Base-by-base conservation (phyloP, 23 tunicate genomes). In the Trididemnum miniatum region DNA sequence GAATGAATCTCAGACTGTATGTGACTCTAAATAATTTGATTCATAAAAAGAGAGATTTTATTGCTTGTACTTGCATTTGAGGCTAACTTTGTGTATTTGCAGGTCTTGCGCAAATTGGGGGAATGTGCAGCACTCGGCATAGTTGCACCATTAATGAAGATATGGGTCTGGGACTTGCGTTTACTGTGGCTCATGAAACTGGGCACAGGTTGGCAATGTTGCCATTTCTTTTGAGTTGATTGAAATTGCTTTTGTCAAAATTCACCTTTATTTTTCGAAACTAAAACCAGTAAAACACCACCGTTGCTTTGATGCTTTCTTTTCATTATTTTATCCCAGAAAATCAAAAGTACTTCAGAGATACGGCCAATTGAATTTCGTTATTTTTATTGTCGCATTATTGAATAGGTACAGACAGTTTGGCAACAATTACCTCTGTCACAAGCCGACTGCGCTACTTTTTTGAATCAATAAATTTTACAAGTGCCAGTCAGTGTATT, bases 111-210 rank as follows among this genome's bases (percentile, higher is more conserved):
- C 92, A 91, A 36, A 91, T 96, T 37, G 99, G 99, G 1, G 99
- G 99, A 40, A 96, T 96, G 99, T 96, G 99, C 84, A 79, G 87
- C 33, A 79, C 35, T 37, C 78, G 81, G 7, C 87, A 89, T 72
- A 91, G 97, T 57, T 96, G 99, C 65, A 91, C 99, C 32, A 91
- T 96, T 67, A 96, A 91, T 72, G 97, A 96, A 72, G 99, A 96
- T 78, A 91, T 93, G 86, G 99, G 99, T n/a, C 83, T 96, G 20
- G 99, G 97, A 0, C 79, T 88, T 5, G 99, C 99, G 15, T 96
- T 91, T 71, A 96, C 99, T 3, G 99, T 93, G 37, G 95, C 99
- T 31, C 99, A 96, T 62, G 99, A 96, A 81, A 91, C 96, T 4
- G 99, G 99, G 40, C 99, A 96, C 86, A 87, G 97, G 98, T 93